Conservation (phyloP, 1,140 invertebrate species). For the Homarus americanus region DNA sequence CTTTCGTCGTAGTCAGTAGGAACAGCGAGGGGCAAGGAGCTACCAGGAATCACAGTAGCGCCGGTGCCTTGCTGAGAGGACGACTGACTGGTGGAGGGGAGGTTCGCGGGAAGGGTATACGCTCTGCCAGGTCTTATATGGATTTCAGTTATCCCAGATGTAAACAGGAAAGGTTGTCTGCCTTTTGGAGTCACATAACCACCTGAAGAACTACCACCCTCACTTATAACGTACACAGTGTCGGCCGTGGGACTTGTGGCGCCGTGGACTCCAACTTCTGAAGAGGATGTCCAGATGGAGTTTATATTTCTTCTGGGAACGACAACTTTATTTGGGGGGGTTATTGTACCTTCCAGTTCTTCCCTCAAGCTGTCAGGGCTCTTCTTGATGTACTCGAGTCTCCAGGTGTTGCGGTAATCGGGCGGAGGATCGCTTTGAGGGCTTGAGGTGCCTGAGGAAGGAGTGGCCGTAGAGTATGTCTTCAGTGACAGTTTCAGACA, state of each 20-base stretch:
- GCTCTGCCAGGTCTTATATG: too few species aligned
- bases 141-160: too few species aligned
- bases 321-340: background rate
- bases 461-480: background rate
- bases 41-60: too few species aligned
- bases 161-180: background rate
- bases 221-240: background rate
- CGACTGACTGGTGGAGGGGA: too few species aligned
- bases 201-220: background rate
- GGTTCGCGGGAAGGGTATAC: too few species aligned
- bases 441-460: background rate
- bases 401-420: background rate
- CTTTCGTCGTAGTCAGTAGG: background rate
- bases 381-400: background rate
- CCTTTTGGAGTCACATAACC: background rate
- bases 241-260: background rate
- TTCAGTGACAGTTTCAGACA: too few species aligned
- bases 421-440: background rate
- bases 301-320: background rate
- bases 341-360: background rate
- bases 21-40: too few species aligned
- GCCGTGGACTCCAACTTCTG: background rate
- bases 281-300: background rate
- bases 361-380: background rate
- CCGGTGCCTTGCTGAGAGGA: too few species aligned